Evolutionary conservation across 1,140 invertebrate genomes (phyloP), one percentile per base, ranked within the genome.

Genomic region (Drosophila setifemur): DNA sequence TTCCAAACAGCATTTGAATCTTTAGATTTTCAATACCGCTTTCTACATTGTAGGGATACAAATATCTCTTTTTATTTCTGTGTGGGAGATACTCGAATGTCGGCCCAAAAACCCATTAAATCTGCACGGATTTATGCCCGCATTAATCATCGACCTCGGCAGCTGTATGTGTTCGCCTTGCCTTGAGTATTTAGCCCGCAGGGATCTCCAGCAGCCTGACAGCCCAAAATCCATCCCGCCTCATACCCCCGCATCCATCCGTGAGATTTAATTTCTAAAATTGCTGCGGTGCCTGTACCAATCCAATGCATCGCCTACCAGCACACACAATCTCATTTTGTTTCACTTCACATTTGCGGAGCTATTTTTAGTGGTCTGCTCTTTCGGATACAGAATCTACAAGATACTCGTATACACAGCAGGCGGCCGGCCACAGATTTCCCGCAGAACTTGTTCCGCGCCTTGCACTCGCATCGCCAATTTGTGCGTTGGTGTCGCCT

Each of bases 241-340:
- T 57, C 69, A n/a, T n/a, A n/a, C 61, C 31, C 66, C 47, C 54
- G 43, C 75, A 50, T 70, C 57, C 43, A 33, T 43, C 52, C 21
- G 23, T 18, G 29, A 82, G 78, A 82, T 82, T 82, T 37, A 82
- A 85, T 82, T 83, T 83, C 79, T 70, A 74, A 83, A 78, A 73
- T 63, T 81, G 78, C 50, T 63, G 50, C 25, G 43, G 45, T 23
- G 40, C 49, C 57, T 57, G 63, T 73, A 52, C 48, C 42, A 42
- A 67, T 66, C 42, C 35, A 54, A 71, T 77, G 73, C 73, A 83
- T 77, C 54, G 49, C 47, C 54, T 45, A 63, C 55, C 50, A 45
- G 48, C 54, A 67, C 67, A 61, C 64, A 73, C 81, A 86, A 60
- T 75, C 73, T 79, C 66, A 86, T 81, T 79, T 86, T 54, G 67